Base-by-base conservation (phyloP, 1,140 invertebrate species). In the Drosophila melanica region DNA sequence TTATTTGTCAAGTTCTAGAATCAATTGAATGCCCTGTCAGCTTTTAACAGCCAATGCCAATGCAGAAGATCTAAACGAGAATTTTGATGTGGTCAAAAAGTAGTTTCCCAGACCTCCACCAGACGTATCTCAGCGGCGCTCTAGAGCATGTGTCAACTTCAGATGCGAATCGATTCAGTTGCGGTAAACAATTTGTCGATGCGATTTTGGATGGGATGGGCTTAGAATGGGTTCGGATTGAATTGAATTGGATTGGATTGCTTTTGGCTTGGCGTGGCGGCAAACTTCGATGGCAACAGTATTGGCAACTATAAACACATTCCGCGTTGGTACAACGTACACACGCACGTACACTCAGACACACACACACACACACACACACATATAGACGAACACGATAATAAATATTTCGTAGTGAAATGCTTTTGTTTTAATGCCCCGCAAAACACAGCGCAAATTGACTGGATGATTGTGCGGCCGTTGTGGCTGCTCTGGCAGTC, bases 341-440 rank as follows among this genome's bases (percentile, higher is more conserved):
- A 33, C 42, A 41, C 59, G 12, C 7, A 33, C 48, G 35, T 39
- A n/a, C n/a, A n/a, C n/a, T n/a, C n/a, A n/a, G n/a, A n/a, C n/a
- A n/a, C n/a, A 64, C 39, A 64, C 48, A 45, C 23, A 16, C 50
- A 44, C 39, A 51, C 5, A 41, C 3, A 53, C 10, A 39, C 9
- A 11, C 10, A 54, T 7, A 45, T 16, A 42, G 11, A 42, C 47
- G 76, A 67, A 81, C 47, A 79, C 70, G 77, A 81, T 81, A 86
- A 87, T 79, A 86, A 87, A 87, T 87, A 82, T 76, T 68, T 81
- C 51, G 79, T 77, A 79, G 82, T 81, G 75, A 87, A 86, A 86
- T 81, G 82, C 78, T 86, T 86, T 86, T 86, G 82, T 86, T 87
- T 86, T 86, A 86, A 86, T 86, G 82, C 82, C 82, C 79, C 82